phyloP scores from a whole-genome alignment of 1,140 invertebrate genomes.

The Nautilus pompilius region DNA sequence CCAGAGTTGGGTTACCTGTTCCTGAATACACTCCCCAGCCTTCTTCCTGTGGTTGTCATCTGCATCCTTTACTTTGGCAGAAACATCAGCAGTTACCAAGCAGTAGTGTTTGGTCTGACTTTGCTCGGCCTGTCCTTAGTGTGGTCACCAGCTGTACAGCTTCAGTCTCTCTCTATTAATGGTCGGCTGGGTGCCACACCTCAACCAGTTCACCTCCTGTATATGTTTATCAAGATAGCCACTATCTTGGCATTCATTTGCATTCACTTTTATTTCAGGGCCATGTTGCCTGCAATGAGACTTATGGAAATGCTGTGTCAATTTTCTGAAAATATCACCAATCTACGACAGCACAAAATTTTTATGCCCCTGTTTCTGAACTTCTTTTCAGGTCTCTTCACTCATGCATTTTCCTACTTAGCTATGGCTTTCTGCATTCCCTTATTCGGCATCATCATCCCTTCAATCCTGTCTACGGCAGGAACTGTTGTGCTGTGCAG shows the following conservation, averaged over 20 bases:
- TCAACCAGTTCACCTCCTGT: conserved; percentile 13
- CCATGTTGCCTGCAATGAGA: not conserved
- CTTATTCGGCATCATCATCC: conserved; percentile 19
- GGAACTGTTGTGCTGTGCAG: conserved; percentile 13
- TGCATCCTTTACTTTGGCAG: not conserved
- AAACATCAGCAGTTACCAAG: not conserved
- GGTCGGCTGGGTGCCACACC: not conserved
- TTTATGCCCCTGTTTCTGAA: conserved; percentile 14
- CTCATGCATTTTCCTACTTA: conserved; percentile 16
- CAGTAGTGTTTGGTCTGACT: not conserved
- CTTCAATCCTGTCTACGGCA: conserved; percentile 20
- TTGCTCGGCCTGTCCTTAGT: conserved; percentile 2
- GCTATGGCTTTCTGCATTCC: conserved; percentile 18
- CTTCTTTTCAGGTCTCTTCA: conserved; percentile 8
- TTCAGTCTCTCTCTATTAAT: not conserved
- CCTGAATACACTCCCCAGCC: not conserved
- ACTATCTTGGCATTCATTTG: conserved; percentile 15
- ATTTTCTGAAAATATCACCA: conserved; percentile 6
- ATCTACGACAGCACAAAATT: conserved; percentile 4
- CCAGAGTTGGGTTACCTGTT: not conserved
- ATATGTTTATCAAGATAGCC: conserved; percentile 15
- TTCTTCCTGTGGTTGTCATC: not conserved
- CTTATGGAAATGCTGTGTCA: not conserved
- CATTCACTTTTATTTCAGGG: conserved; percentile 11
- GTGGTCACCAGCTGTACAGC: not conserved